Conservation (phyloP, 2,797 vertebrate genomes). For the Rhinella marina region DNA sequence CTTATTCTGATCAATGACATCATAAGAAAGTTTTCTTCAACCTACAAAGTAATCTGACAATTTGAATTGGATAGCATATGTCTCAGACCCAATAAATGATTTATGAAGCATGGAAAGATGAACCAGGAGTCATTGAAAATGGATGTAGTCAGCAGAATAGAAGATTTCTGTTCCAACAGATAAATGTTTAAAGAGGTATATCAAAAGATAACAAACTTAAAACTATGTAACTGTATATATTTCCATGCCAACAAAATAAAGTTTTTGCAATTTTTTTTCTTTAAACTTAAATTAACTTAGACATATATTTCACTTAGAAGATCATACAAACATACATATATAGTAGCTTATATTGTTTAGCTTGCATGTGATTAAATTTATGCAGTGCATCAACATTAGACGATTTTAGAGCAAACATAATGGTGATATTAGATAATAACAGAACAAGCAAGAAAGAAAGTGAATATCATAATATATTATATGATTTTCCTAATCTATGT, state of each 20-base stretch:
- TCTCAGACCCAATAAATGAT: constrained; percentile 37
- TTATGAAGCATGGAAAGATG: constrained; percentile 47
- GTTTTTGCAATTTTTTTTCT: neutral
- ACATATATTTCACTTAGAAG: neutral
- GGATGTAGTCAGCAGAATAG: constrained; percentile 41
- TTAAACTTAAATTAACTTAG: neutral
- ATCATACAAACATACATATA: neutral
- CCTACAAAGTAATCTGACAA: constrained; percentile 45
- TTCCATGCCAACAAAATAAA: constrained; percentile 18
- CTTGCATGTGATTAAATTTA: neutral
- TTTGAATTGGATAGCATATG: constrained; percentile 37
- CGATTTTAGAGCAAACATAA: neutral
- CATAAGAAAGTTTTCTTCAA: constrained; percentile 31
- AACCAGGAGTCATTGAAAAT: constrained; percentile 42
- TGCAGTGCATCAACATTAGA: neutral
- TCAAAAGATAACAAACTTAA: constrained; percentile 46
- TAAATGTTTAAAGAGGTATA: constrained; percentile 46
- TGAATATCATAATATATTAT: neutral
- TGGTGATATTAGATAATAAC: too few relatives aligned
- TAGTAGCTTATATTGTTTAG: neutral
- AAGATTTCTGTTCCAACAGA: constrained; percentile 47
- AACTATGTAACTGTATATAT: constrained; percentile 43
- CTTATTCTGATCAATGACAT: constrained; percentile 30
- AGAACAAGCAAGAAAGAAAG: neutral
- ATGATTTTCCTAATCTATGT: neutral